Percentiles rank a stretch among this genome's conserved stretches.
Conservation (phyloP, 2,113 vertebrate genomes). For the Macquaria ambigua region DNA sequence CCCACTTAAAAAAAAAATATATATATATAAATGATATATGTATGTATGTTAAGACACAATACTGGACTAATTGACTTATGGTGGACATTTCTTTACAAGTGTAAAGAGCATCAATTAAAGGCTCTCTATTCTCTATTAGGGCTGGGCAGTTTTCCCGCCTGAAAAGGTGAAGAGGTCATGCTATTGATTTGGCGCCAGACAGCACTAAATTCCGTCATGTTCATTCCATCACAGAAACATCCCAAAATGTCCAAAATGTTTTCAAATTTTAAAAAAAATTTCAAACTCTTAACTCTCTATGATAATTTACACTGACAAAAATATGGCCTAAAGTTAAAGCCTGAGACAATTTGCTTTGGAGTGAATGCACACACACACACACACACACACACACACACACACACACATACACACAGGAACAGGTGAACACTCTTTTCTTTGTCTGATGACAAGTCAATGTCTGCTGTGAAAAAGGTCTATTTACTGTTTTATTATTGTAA, state of each 20-base stretch:
- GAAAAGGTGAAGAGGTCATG: slow-evolving; percentile 59
- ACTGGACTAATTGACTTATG: background rate
- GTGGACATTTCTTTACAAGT: slow-evolving; percentile 6
- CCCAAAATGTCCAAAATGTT: background rate
- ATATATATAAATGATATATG: no score
- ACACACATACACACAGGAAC: slow-evolving; percentile 1
- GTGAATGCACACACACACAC: background rate
- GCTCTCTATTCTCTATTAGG: slow-evolving; percentile 6
- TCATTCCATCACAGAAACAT: slow-evolving; percentile 2
- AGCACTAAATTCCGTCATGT: background rate
- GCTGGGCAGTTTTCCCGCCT: slow-evolving; percentile 15
- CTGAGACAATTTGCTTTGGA: background rate
- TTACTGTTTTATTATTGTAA: background rate
- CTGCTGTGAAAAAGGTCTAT: background rate
- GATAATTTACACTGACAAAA: background rate
- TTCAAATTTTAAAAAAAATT: background rate
- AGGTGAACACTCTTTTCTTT: background rate
- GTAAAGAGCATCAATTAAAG: slow-evolving; percentile 31
- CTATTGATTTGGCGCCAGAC: slow-evolving; percentile 42
- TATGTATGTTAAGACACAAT: background rate
- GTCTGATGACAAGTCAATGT: no score
- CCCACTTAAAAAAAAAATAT: no score
- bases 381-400: slow-evolving; percentile 10
- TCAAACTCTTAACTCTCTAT: background rate
- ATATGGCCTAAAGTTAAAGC: background rate